phyloP scores from a whole-genome alignment of 2,888 invertebrate genomes.

The Orthosia gracilis region DNA sequence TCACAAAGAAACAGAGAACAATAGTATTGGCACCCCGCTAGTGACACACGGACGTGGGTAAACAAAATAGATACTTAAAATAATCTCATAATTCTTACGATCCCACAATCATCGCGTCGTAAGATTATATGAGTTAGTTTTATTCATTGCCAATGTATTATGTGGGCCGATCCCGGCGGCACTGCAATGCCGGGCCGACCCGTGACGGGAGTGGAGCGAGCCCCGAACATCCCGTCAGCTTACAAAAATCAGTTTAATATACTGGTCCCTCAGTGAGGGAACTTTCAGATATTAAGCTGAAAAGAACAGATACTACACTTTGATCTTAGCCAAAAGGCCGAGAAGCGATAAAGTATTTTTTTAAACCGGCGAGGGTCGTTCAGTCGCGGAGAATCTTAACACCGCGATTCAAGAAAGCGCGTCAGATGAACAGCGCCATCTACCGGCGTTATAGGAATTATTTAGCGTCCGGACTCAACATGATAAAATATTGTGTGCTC shows the following conservation, averaged over 20 bases:
- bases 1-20: too few species aligned
- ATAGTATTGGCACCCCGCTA: too few species aligned
- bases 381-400: constrained; percentile 24
- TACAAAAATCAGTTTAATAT: constrained; percentile 34
- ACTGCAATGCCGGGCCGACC: constrained; percentile 36
- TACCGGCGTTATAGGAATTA: not conserved
- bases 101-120: too few species aligned
- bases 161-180: constrained; percentile 32
- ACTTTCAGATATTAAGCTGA: constrained; percentile 6
- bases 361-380: constrained; percentile 8
- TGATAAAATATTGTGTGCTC: too few species aligned
- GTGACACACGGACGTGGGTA: too few species aligned
- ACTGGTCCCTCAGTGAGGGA: constrained; percentile 25
- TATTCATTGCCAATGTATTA: not conserved
- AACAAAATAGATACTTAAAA: too few species aligned
- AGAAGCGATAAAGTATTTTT: constrained; percentile 9
- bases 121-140: too few species aligned
- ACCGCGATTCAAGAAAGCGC: constrained; percentile 18
- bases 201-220: constrained; percentile 27
- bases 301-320: constrained; percentile 32
- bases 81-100: too few species aligned
- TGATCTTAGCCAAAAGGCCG: constrained; percentile 36
- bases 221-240: constrained; percentile 34
- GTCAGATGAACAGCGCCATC: constrained; percentile 2
- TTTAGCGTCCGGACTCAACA: too few species aligned